Percentiles rank a stretch among this genome's conserved stretches.
phyloP scores from a whole-genome alignment of 2,113 vertebrate species.

The Megaleporinus macrocephalus region DNA sequence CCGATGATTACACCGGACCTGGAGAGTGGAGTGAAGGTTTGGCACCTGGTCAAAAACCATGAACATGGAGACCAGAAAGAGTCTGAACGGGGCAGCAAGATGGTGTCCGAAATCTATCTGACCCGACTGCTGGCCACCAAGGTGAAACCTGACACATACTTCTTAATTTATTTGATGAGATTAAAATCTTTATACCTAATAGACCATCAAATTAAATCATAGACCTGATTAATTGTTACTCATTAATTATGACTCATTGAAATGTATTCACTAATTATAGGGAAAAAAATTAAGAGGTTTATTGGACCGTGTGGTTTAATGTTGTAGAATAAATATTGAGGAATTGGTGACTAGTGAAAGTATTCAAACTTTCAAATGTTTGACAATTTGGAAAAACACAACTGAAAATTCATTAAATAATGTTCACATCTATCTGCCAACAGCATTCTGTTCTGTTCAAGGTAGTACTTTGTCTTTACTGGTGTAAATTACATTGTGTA shows the following conservation, averaged over 20 bases:
- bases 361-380: too few relatives aligned
- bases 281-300: neutral
- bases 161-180: neutral
- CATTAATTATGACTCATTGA: neutral
- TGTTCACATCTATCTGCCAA: too few relatives aligned
- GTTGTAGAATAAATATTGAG: too few relatives aligned
- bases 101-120: conserved; percentile 98
- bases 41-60: conserved; percentile 98
- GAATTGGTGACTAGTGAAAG: too few relatives aligned
- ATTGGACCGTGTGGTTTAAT: too few relatives aligned
- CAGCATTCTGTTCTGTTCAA: too few relatives aligned
- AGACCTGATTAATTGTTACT: neutral
- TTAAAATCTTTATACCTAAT: neutral
- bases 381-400: too few relatives aligned
- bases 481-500: too few relatives aligned
- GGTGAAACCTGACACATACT: conserved; percentile 70
- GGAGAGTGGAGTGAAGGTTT: conserved; percentile 95
- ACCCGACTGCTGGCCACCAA: conserved; percentile 94
- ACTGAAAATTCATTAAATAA: too few relatives aligned
- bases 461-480: too few relatives aligned
- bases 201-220: neutral
- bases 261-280: neutral
- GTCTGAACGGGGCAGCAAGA: conserved; percentile 95
- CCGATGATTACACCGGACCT: conserved; percentile 98
- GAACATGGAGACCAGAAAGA: conserved; percentile 98